Conservation (phyloP, 2,797 vertebrate species). For the Spinibarbus caldwelli region DNA sequence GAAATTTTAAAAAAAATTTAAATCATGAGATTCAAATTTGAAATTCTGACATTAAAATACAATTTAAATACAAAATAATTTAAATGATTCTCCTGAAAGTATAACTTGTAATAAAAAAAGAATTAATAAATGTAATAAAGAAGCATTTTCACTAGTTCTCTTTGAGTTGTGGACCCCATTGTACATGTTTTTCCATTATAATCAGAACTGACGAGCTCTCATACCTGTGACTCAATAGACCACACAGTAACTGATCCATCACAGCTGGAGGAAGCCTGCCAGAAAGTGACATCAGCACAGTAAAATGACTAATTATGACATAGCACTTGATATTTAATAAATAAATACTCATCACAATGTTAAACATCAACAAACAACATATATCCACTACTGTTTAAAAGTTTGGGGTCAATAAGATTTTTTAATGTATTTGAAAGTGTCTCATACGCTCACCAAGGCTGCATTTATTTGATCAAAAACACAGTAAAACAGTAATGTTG, state of each 20-base stretch:
- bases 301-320: not conserved
- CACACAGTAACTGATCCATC: slow-evolving; percentile 94
- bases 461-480: too few species aligned
- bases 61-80: too few species aligned
- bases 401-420: too few species aligned
- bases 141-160: not conserved
- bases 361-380: too few species aligned
- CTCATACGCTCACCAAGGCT: too few species aligned
- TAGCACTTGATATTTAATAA: not conserved
- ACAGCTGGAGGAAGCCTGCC: slow-evolving; percentile 92
- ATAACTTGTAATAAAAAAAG: not conserved
- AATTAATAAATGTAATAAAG: not conserved
- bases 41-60: not conserved
- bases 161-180: not conserved
- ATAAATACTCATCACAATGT: not conserved
- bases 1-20: too few species aligned
- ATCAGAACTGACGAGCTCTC: not conserved
- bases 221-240: slow-evolving; percentile 91
- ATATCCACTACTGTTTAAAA: too few species aligned
- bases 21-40: not conserved
- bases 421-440: too few species aligned
- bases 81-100: not conserved
- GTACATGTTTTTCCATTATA: too few species aligned
- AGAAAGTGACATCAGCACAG: slow-evolving; percentile 29
- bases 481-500: too few species aligned